Conservation (phyloP, 2,888 invertebrate genomes). For the Falcaria lacertinaria region DNA sequence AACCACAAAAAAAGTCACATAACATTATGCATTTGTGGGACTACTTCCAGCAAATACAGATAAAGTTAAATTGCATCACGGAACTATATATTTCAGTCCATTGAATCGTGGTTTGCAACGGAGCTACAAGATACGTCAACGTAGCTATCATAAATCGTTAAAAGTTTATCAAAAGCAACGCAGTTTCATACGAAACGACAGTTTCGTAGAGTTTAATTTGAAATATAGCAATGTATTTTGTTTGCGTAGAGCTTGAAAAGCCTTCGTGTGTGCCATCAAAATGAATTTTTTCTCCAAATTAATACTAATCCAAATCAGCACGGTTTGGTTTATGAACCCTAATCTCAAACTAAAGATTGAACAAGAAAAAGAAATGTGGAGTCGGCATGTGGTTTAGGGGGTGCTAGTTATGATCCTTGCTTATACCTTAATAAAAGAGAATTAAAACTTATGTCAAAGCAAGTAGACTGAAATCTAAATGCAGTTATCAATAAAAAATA, state of each 20-base stretch:
- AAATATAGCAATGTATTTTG: conserved; percentile 5
- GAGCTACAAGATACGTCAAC: conserved; percentile 29
- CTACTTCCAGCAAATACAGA: conserved; percentile 13
- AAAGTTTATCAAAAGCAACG: conserved; percentile 45
- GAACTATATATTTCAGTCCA: conserved; percentile 21
- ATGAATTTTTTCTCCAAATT: no score
- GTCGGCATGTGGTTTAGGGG: no score
- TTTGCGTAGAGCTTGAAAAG: background rate
- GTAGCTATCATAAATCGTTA: conserved; percentile 50
- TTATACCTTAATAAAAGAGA: no score
- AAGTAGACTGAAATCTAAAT: no score
- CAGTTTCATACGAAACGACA: conserved; percentile 21
- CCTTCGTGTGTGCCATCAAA: no score
- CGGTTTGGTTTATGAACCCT: no score
- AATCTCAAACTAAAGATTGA: no score
- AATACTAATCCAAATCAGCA: no score
- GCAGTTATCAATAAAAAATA: no score
- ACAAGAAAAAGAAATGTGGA: no score
- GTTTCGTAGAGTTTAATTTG: conserved; percentile 17
- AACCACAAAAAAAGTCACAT: background rate
- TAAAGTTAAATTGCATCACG: conserved; percentile 39
- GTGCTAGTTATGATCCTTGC: no score
- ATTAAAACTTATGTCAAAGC: no score
- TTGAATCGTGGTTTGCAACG: conserved; percentile 22
- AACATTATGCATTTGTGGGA: conserved; percentile 3